Percentiles rank a stretch among this genome's conserved stretches.
Evolutionary conservation across 2,113 vertebrate genomes (phyloP).

Genomic region (Chionis minor): DNA sequence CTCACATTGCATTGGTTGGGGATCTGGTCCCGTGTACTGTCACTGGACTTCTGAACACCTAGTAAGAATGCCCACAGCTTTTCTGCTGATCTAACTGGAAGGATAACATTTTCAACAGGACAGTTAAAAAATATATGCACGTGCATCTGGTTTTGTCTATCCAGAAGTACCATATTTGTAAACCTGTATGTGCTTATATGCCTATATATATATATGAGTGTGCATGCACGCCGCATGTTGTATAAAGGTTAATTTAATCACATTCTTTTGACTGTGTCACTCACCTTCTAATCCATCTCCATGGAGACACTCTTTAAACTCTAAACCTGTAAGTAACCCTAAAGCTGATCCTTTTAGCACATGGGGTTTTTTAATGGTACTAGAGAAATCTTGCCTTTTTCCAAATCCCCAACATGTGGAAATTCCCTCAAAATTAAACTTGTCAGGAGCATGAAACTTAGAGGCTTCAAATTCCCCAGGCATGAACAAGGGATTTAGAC

Average conservation of each 20-base stretch:
- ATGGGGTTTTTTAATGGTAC: neutral
- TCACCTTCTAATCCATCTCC: neutral
- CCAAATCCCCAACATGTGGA: neutral
- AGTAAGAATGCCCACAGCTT: neutral
- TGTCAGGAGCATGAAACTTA: neutral
- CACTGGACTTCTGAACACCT: neutral
- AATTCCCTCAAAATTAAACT: slow-evolving; percentile 8
- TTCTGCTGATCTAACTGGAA: neutral
- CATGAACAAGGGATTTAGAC: neutral
- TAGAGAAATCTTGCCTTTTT: neutral
- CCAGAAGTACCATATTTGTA: neutral
- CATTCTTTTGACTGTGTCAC: neutral
- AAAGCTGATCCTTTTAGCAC: neutral
- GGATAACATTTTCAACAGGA: neutral
- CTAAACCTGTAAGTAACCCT: neutral
- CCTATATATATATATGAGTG: too few species aligned
- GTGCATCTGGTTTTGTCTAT: neutral
- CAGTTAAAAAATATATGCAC: neutral
- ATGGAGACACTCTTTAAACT: neutral
- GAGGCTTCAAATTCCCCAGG: neutral
- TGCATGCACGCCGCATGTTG: neutral
- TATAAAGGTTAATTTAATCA: neutral
- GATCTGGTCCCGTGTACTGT: neutral
- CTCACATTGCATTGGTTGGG: neutral
- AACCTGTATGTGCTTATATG: neutral